Conservation (phyloP, 1,140 invertebrate genomes). For the Paralvinella palmiformis region DNA sequence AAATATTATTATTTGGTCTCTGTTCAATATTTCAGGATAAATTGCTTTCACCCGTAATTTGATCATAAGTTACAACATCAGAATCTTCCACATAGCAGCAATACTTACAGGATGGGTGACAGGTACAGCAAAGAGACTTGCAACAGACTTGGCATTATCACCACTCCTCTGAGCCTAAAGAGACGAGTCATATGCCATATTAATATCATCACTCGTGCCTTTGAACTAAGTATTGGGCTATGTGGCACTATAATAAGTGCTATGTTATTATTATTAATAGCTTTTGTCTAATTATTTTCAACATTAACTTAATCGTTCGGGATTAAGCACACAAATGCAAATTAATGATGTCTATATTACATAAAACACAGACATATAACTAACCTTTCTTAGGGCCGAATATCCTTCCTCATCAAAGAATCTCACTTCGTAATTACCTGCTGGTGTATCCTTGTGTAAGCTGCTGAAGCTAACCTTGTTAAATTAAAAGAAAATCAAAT, state of each 20-base stretch:
- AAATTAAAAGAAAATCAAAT: background rate
- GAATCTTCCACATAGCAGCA: background rate
- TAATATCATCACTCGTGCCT: background rate
- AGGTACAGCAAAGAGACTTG: slow-evolving; percentile 67
- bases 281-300: background rate
- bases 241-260: background rate
- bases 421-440: slow-evolving; percentile 72
- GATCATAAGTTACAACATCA: background rate
- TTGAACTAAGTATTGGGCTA: background rate
- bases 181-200: slow-evolving; percentile 18
- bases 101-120: slow-evolving; percentile 64
- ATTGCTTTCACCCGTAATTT: background rate
- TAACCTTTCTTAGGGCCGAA: slow-evolving; percentile 60
- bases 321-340: background rate
- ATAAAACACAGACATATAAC: background rate
- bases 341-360: background rate
- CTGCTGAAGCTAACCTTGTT: slow-evolving; percentile 83
- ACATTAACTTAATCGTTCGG: background rate
- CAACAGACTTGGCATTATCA: slow-evolving; percentile 56
- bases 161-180: slow-evolving; percentile 52
- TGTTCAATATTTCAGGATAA: background rate
- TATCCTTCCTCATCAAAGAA: slow-evolving; percentile 88
- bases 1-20: background rate
- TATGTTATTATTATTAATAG: background rate
- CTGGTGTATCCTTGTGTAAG: slow-evolving; percentile 70